Conservation (phyloP, 1,140 invertebrate species). For the Parasteatoda tepidariorum region DNA sequence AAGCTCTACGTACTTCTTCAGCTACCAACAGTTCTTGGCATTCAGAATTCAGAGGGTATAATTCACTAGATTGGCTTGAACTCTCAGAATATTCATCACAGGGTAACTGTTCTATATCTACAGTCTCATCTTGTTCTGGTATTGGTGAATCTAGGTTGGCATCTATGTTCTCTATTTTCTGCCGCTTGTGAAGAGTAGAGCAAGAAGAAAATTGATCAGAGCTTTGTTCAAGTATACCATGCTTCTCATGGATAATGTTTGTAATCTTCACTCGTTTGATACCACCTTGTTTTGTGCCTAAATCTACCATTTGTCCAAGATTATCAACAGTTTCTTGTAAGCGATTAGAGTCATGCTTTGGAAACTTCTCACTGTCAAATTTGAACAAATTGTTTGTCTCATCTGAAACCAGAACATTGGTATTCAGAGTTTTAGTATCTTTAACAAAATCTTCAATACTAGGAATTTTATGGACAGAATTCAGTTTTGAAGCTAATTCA, state of each 20-base stretch:
- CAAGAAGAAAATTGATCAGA: slow-evolving; percentile 26
- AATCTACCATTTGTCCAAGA: slow-evolving; percentile 69
- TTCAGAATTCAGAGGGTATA: slow-evolving; percentile 33
- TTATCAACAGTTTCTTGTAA: slow-evolving; percentile 68
- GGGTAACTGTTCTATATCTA: slow-evolving; percentile 39
- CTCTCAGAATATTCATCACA: slow-evolving; percentile 43
- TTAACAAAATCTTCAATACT: slow-evolving; percentile 75
- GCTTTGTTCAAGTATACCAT: slow-evolving; percentile 33
- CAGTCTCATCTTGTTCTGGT: slow-evolving; percentile 27
- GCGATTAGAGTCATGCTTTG: slow-evolving; percentile 65
- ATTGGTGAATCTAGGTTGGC: slow-evolving; percentile 27
- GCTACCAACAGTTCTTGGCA: slow-evolving; percentile 66
- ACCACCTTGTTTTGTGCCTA: slow-evolving; percentile 69
- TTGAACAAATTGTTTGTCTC: slow-evolving; percentile 73
- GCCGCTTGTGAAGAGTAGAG: slow-evolving; percentile 26
- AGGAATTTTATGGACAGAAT: slow-evolving; percentile 62
- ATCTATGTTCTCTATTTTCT: slow-evolving; percentile 46
- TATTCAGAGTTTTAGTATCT: slow-evolving; percentile 76
- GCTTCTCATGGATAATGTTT: slow-evolving; percentile 68
- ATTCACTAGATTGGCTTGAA: slow-evolving; percentile 45
- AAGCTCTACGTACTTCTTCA: slow-evolving; percentile 69
- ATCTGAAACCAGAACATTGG: slow-evolving; percentile 74
- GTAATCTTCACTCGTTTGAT: slow-evolving; percentile 72
- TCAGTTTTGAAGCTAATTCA: slow-evolving; percentile 58
- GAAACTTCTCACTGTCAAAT: slow-evolving; percentile 77